A percentile compares a stretch with the other conserved stretches of the same genome.
Conservation (phyloP, 2,113 vertebrate genomes). For the Oreochromis spilurus region DNA sequence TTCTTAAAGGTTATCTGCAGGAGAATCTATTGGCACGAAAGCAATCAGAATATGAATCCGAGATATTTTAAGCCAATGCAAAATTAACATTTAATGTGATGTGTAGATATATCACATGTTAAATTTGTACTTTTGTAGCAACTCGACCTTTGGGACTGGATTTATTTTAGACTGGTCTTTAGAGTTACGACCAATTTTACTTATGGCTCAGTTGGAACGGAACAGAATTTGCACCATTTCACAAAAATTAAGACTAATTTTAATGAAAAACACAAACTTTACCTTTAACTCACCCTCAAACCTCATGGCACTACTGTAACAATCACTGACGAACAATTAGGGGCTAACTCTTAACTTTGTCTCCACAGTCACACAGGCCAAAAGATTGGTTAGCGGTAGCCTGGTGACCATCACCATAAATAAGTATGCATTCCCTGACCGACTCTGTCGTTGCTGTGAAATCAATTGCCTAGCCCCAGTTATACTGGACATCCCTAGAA, state of each 20-base stretch:
- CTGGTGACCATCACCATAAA: not conserved
- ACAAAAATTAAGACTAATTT: not conserved
- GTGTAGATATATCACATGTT: not conserved
- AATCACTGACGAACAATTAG: not conserved
- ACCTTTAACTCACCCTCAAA: not conserved
- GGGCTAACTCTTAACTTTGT: not conserved
- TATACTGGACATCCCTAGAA: not conserved
- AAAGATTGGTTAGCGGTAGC: not conserved
- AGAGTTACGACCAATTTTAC: not conserved
- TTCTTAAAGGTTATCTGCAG: constrained; percentile 13
- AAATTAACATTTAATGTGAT: not conserved
- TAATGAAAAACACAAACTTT: not conserved
- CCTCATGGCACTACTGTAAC: not conserved
- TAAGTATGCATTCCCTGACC: not conserved
- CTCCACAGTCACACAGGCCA: not conserved
- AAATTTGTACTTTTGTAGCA: not conserved
- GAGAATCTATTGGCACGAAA: not conserved
- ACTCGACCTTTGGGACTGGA: not conserved
- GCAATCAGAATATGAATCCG: not conserved
- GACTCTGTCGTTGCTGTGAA: not conserved
- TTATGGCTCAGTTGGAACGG: not conserved
- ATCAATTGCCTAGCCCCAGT: not conserved
- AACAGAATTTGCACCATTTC: not conserved
- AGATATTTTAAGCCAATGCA: not conserved
- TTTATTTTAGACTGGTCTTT: not conserved